Percentiles rank a stretch among this genome's conserved stretches.
phyloP scores from a whole-genome alignment of 2,797 vertebrate species.

The Cirrhinus molitorella region DNA sequence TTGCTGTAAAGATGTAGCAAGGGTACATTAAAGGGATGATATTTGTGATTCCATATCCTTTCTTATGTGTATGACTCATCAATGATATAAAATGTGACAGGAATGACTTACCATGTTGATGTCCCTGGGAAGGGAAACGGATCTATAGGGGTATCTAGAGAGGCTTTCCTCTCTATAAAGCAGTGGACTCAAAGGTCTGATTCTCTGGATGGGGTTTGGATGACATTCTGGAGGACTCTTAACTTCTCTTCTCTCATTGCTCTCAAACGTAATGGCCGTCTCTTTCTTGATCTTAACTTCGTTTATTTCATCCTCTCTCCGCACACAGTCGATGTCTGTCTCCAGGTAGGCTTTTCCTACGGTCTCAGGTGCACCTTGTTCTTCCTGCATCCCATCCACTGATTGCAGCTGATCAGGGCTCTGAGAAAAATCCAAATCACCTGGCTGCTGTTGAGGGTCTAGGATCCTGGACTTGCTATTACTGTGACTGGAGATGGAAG shows the following conservation, averaged over 20 bases:
- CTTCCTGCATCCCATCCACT: constrained; percentile 62
- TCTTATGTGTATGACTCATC: not conserved
- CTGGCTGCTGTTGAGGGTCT: not conserved
- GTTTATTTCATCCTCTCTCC: constrained; percentile 63
- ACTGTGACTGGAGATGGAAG: constrained; percentile 12
- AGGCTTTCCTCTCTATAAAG: constrained; percentile 53
- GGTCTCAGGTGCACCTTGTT: constrained; percentile 57
- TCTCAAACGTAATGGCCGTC: constrained; percentile 3
- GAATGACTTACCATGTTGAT: constrained; percentile 84
- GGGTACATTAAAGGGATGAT: not conserved
- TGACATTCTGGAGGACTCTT: constrained; percentile 66
- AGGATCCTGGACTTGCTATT: constrained; percentile 58
- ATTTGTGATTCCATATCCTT: not conserved
- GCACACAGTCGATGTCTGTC: constrained; percentile 71
- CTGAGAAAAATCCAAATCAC: not conserved
- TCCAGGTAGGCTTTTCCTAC: constrained; percentile 69
- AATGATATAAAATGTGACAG: too few species aligned
- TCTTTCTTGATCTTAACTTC: constrained; percentile 57
- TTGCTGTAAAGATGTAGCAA: not conserved
- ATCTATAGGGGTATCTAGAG: constrained; percentile 73
- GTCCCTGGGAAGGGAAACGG: constrained; percentile 79
- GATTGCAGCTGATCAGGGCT: not conserved
- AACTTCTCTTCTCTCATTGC: constrained; percentile 28
- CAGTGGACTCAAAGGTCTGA: constrained; percentile 57
- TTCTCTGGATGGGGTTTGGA: constrained; percentile 60